Evolutionary conservation across 1,140 invertebrate species (phyloP), one percentile per base, ranked within the genome.

Genomic region (Drosophila parvula): DNA sequence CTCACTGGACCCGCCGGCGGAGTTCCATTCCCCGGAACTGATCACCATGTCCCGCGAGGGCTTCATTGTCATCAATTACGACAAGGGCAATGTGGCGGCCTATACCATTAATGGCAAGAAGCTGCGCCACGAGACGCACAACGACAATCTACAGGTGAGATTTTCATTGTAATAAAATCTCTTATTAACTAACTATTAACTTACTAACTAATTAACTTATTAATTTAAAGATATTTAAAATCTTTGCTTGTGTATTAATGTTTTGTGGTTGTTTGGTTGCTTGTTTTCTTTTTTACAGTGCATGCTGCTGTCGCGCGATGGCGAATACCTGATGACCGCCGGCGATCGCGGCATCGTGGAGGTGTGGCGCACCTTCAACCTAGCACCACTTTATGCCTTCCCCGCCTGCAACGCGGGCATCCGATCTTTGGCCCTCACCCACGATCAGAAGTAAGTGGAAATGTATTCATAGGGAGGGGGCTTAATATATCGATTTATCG

Each of bases 261-360:
- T 32, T 5, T 28, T 10, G 38, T 5, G 22, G 6, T 12, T 1
- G 22, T 12, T 40, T 18, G 48, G 8, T 50, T 56, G 65, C 84
- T 92, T 48, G 69, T 43, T 32, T 1, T 47, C 60, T 71, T 43
- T 38, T 4, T 57, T 60, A 92, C 92, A 99, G 97, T 98, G 98
- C 93, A 95, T 99, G 93, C 94, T 97, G 80, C 92, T 99, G 79
- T 99, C 98, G 79, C 96, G 98, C 61, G 99, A 99, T 94, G 99
- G 99, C 45, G 98, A 99, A 94, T 99, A 99, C 93, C 94, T 99
- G 91, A 96, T 99, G 94, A 98, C 97, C 75, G 98, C 97, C 59
- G 98, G 98, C 9, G 98, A 99, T 90, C 97, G 96, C 92, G 98
- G 98, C 68, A 97, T 99, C 62, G 98, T 99, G 68, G 98, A 99